Base-by-base conservation (phyloP, 2,113 vertebrate genomes). In the Chelonoidis abingdonii region DNA sequence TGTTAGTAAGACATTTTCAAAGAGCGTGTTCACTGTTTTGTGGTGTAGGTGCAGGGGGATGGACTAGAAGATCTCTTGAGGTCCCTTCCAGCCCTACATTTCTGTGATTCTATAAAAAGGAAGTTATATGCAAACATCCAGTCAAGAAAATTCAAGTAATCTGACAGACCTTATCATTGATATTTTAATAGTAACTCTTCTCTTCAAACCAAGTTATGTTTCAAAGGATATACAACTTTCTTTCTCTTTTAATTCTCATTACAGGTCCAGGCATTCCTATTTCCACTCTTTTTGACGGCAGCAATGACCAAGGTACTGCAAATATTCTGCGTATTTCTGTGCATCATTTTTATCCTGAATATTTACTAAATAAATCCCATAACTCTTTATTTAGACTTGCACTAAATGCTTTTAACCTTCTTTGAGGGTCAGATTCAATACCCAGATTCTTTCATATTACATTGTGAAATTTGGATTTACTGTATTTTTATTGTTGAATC, bases 191-290 rank as follows among this genome's bases (percentile, higher is more conserved):
- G 44, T 76, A 78, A 49, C 27, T 81, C 80, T 3, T 54, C 8
- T 11, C 2, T 69, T 79, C 69, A 85, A 90, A 72, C 50, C 27
- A 38, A 91, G 62, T 92, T 90, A 84, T 89, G 49, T 62, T 95
- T 93, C 83, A 78, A 89, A 97, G 49, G 79, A 3, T 88, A 88
- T 97, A 81, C 22, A 72, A 9, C 31, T 3, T 88, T 89, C 84
- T 90, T 88, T 88, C 87, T 92, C 14, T 97, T 97, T 89, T 80
- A 38, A 62, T 95, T 86, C 50, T 90, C 69, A 14, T 5, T 9
- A 69, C 95, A 99, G 98, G 98, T 86, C 98, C 98, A 0, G 98
- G 98, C 5, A 95, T 98, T 92, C 98, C 98, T 41, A 98, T 99
- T 96, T 98, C 98, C 44, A 98, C 98, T 80, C 97, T 99, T 92